Conservation (phyloP, 2,888 invertebrate species). For the Andrena hattorfiana region DNA sequence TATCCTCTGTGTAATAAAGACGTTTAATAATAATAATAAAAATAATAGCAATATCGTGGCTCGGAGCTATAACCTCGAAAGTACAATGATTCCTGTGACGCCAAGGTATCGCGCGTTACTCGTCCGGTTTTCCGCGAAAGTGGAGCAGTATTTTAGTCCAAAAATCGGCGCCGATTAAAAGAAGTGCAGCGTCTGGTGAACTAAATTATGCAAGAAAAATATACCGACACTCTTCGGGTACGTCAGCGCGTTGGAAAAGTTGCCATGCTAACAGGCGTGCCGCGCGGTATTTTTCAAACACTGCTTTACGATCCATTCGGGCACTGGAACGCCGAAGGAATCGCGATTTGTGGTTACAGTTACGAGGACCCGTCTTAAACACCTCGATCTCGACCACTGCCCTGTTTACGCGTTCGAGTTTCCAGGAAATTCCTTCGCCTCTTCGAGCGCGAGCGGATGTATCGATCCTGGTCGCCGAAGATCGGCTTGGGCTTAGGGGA, state of each 20-base stretch:
- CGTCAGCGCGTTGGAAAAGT: slow-evolving; percentile 31
- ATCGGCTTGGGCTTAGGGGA: background rate
- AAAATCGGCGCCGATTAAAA: slow-evolving; percentile 63
- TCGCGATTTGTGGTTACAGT: slow-evolving; percentile 41
- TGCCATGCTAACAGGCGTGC: slow-evolving; percentile 15
- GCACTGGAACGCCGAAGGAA: slow-evolving; percentile 33
- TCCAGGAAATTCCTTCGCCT: background rate
- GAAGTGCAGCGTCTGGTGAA: slow-evolving; percentile 71
- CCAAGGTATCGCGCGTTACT: slow-evolving; percentile 5
- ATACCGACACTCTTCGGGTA: slow-evolving; percentile 59
- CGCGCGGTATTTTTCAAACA: slow-evolving; percentile 52
- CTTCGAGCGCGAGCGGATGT: background rate
- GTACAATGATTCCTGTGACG: background rate
- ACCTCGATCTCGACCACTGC: slow-evolving; percentile 17
- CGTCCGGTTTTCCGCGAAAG: slow-evolving; percentile 52
- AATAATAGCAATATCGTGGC: background rate
- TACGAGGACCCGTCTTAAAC: slow-evolving; percentile 40
- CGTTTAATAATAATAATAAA: background rate
- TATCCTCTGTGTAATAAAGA: no score
- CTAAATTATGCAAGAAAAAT: slow-evolving; percentile 77
- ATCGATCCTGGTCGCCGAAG: background rate
- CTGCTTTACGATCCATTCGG: slow-evolving; percentile 44
- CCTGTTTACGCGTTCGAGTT: slow-evolving; percentile 14
- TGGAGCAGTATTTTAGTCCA: slow-evolving; percentile 61
- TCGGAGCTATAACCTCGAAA: background rate